phyloP scores from a whole-genome alignment of 2,888 invertebrate species.

The Rotaria macrura region DNA sequence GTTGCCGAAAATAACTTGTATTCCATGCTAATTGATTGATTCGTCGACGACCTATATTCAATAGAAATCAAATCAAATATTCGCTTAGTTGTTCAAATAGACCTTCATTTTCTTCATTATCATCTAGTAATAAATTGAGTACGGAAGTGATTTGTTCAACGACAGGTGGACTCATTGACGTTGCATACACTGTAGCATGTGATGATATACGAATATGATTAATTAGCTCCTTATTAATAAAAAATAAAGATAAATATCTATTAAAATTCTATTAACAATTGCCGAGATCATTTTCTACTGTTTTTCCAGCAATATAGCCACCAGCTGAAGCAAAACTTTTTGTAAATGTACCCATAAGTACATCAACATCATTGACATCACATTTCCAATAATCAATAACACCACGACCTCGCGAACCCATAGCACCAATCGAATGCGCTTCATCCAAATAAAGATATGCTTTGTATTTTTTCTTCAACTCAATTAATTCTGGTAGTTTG shows the following conservation, averaged over 20 bases:
- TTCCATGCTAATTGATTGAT: conserved; percentile 67
- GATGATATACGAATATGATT: conserved; percentile 51
- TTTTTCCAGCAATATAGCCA: conserved; percentile 83
- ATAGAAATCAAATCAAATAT: background rate
- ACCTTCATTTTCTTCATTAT: background rate
- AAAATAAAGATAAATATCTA: background rate
- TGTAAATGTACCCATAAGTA: conserved; percentile 93
- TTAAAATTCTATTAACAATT: no score
- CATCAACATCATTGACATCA: conserved; percentile 70
- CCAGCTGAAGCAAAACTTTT: conserved; percentile 95
- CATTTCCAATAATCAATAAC: conserved; percentile 74
- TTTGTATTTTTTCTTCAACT: conserved; percentile 81
- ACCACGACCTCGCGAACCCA: conserved; percentile 76
- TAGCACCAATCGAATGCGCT: conserved; percentile 89
- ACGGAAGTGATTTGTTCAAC: conserved; percentile 65
- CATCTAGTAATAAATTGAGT: background rate
- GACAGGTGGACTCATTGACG: conserved; percentile 76
- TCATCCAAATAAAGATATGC: conserved; percentile 92
- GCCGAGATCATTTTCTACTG: conserved; percentile 55
- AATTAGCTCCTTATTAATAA: conserved; percentile 16
- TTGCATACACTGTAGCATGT: conserved; percentile 74
- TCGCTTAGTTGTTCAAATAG: background rate
- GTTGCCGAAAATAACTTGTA: conserved; percentile 67
- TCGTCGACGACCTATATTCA: conserved; percentile 46
- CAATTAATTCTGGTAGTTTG: conserved; percentile 72